Evolutionary conservation across 2,888 invertebrate species (phyloP), one percentile per base, ranked within the genome.

Genomic region (Cremastinae sp.): DNA sequence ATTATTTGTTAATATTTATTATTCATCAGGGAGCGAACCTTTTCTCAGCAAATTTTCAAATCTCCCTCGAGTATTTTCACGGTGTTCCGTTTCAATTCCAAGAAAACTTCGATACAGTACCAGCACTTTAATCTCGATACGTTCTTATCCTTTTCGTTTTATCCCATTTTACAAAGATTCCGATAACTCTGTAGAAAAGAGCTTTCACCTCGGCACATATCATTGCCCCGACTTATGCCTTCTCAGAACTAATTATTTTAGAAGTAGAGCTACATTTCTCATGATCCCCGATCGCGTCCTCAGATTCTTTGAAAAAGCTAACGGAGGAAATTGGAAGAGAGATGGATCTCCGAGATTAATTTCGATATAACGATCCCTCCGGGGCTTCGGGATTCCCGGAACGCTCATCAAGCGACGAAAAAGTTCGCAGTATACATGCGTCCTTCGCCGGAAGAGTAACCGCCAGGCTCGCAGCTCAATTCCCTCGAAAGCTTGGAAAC

Each of bases 301-400:
- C 37, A 58, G 37, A 28, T 5, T 10, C 16, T 14, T 8, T 0
- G 28, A 16, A n/a, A 9, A 41, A 65, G 18, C 51, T 20, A 53
- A 61, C 28, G 45, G 45, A 55, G 45, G 35, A 41, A 12, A 41
- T 9, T 10, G 37, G 4, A 10, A 55, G 1, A 35, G 47, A 12
- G 28, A 47, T 2, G 45, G 18, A 5, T 43, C 16, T 39, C 64
- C 16, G 37, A 39, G 81, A 85, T 84, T 82, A 83, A 86, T 84
- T 86, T 83, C 82, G 72, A 78, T 78, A 74, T 81, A 86, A 86
- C 79, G 82, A 81, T 78, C 82, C 85, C 83, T 83, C 51, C 51
- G 86, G 82, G 85, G 80, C 80, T 78, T 74, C 75, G 72, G 64
- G 61, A 72, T 45, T 62, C 70, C 74, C 53, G 49, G 75, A 12